Base-by-base conservation (phyloP, 1,140 invertebrate genomes). In the Magallana gigas region DNA sequence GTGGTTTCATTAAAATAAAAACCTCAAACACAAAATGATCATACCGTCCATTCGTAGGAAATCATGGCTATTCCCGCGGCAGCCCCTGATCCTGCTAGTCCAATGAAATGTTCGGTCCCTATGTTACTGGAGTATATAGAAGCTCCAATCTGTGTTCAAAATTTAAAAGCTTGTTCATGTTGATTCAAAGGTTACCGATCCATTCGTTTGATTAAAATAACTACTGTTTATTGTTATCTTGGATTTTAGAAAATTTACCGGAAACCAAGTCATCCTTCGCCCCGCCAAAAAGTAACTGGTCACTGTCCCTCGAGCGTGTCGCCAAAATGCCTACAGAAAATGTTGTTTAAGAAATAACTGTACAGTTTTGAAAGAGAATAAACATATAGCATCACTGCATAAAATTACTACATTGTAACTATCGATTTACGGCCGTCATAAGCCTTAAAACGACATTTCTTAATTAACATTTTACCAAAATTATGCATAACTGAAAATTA, bases 211-310 rank as follows among this genome's bases (percentile, higher is more conserved):
- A 23, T 23, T 23, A 23, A 23, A 23, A 23, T 23, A 23, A 23
- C 23, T 23, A 64, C 5, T n/a, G 60, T 16, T 64, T n/a, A 16
- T 64, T 64, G 60, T 7, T 64, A 18, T 18, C 16, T 16, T 4
- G 18, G 16, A 16, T 48, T 48, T 5, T 48, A 48, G 36, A 62
- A 76, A 76, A 29, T 23, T 36, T 57, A 95, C 95, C 62, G 94
- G 94, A 81, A 93, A 92, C 95, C 95, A 95, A 16, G 89, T 88
- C 93, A 95, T 95, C 81, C 90, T 91, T 93, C 96, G 95, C 83
- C 95, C 95, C 0, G 96, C 96, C 82, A 96, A 91, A 90, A 96
- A 96, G 90, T 96, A 96, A 23, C 96, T 96, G 81, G 18, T 83
- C 14, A 83, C 81, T 57, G 81, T 83, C 4, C 68, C 68, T 29